Percentiles rank a stretch among this genome's conserved stretches.
These are phyloP conservation scores for Lepisosteus osseus DNA, from an alignment of 2,113 vertebrate species.

Conservation along the genomic window DNA sequence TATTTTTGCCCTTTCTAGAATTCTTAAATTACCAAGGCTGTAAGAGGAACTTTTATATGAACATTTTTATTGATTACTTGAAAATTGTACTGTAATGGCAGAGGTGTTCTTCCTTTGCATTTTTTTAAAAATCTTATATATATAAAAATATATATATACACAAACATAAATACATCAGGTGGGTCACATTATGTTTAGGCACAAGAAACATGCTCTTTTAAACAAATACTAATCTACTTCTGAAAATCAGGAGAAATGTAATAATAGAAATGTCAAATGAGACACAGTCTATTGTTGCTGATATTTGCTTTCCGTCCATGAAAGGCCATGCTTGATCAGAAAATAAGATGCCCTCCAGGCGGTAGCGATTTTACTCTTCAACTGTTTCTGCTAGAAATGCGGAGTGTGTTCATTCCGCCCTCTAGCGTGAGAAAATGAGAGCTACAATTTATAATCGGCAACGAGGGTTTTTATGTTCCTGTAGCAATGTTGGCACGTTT, in stretches of 20 bases:
- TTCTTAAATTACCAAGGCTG: too few species aligned
- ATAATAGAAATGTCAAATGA: constrained; percentile 42
- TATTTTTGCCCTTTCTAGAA: not conserved
- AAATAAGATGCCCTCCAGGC: constrained; percentile 26
- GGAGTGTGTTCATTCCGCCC: constrained; percentile 27
- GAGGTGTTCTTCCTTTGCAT: too few species aligned
- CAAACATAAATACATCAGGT: too few species aligned
- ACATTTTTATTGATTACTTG: too few species aligned
- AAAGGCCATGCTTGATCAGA: constrained; percentile 31
- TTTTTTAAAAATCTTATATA: too few species aligned
- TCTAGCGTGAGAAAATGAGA: constrained; percentile 16
- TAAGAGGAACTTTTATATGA: too few species aligned
- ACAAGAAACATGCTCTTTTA: not conserved
- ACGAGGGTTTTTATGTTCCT: not conserved
- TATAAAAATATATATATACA: too few species aligned
- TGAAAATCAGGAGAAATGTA: constrained; percentile 24
- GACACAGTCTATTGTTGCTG: constrained; percentile 31
- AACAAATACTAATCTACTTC: constrained; percentile 31
- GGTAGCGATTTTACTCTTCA: not conserved
- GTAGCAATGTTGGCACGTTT: not conserved
- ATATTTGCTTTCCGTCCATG: constrained; percentile 28
- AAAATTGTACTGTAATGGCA: too few species aligned
- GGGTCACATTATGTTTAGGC: too few species aligned
- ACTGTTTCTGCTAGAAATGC: not conserved
- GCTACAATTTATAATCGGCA: too few species aligned